These are phyloP conservation scores for Ornithorhynchus anatinus DNA, from an alignment of 2,113 vertebrate species.

Conservation along the genomic window DNA sequence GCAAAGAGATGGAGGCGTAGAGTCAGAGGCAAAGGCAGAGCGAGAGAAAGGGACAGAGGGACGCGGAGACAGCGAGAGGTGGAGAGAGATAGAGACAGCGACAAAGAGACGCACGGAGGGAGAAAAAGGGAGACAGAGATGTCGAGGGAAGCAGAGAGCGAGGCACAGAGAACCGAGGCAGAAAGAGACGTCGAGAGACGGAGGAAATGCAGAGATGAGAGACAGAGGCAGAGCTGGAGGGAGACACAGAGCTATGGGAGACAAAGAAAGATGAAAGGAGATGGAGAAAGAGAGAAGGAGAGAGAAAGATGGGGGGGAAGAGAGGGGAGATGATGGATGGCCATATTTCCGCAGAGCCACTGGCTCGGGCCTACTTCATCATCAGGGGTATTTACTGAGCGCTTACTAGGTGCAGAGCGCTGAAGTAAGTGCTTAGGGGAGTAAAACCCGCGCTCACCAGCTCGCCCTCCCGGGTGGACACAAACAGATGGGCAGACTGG, in stretches of 20 bases:
- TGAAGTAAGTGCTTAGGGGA: no score
- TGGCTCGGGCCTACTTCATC: neutral
- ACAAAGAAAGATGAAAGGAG: slow-evolving; percentile 70
- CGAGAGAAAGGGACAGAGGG: slow-evolving; percentile 13
- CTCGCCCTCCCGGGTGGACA: no score
- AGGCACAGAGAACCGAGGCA: no score
- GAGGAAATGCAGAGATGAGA: no score
- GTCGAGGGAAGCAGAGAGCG: no score
- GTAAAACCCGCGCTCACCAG: no score
- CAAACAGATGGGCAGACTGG: no score
- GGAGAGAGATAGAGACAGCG: neutral
- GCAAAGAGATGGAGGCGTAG: no score
- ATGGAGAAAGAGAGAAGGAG: slow-evolving; percentile 59
- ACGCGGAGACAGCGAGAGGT: neutral
- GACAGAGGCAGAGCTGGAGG: slow-evolving; percentile 28
- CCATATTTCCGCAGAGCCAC: slow-evolving; percentile 37
- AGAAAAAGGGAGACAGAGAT: slow-evolving; percentile 31
- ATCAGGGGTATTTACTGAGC: no score
- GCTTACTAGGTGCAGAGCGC: no score
- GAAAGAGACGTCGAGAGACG: no score
- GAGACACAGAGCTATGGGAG: slow-evolving; percentile 37
- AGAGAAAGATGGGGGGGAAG: slow-evolving; percentile 54
- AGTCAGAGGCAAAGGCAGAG: no score
- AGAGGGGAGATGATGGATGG: slow-evolving; percentile 24
- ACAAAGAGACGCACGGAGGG: slow-evolving; percentile 25